Evolutionary conservation across 2,113 vertebrate genomes (phyloP).

Genomic region (Mohoua ochrocephala): DNA sequence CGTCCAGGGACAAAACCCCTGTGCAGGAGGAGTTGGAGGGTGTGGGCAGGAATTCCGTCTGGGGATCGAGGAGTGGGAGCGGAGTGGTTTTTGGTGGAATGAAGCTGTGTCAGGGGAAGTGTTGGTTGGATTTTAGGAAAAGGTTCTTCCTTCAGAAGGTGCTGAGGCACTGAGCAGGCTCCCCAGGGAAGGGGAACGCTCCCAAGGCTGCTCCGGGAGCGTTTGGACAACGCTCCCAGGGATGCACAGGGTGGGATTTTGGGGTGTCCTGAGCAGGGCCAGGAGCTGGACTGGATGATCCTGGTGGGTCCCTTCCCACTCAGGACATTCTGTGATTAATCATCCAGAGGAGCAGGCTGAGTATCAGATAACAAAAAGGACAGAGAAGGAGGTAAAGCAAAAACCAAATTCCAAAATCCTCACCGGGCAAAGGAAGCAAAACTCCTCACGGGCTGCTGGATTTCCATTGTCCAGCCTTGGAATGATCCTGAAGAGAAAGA

Average conservation of each 20-base stretch:
- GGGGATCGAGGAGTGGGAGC: neutral
- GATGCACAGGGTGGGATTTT: neutral
- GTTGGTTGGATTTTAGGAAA: neutral
- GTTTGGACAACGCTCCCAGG: fast-evolving
- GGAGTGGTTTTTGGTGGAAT: neutral
- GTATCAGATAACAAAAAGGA: neutral
- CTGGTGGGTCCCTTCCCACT: neutral
- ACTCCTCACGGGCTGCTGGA: neutral
- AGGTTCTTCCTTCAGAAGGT: neutral
- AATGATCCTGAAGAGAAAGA: neutral
- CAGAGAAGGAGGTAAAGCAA: neutral
- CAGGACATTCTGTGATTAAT: neutral
- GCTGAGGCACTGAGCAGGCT: fast-evolving
- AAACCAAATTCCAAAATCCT: neutral
- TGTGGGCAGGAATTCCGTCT: neutral
- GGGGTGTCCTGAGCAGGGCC: neutral
- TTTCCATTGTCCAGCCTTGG: neutral
- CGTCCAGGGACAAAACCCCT: neutral
- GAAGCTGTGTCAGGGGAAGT: neutral
- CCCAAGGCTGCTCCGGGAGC: neutral
- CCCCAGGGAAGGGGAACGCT: neutral
- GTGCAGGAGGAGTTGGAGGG: neutral
- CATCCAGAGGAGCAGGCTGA: neutral
- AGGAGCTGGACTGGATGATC: neutral
- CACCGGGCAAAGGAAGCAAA: neutral